Conservation (phyloP, 2,797 vertebrate species). For the Chelon labrosus region DNA sequence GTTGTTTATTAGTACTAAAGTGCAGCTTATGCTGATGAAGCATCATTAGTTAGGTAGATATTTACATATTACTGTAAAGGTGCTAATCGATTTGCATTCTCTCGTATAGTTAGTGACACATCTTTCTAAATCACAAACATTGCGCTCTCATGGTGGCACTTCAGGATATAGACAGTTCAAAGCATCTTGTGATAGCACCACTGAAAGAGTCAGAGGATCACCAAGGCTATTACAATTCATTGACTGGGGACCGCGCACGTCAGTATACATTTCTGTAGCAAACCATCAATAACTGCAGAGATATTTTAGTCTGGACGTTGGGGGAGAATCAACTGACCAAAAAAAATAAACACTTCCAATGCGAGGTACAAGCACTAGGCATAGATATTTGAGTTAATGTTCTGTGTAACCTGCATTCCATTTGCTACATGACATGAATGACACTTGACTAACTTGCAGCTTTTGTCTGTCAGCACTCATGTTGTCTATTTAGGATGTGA, state of each 20-base stretch:
- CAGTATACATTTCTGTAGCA: neutral
- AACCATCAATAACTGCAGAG: neutral
- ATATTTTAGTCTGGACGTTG: neutral
- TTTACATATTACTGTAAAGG: too few relatives aligned
- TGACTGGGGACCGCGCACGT: neutral
- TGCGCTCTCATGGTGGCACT: neutral
- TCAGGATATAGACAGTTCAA: neutral
- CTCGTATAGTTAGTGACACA: neutral
- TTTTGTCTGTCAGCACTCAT: slow-evolving; percentile 10
- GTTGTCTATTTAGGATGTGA: slow-evolving; percentile 11
- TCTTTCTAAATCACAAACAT: neutral
- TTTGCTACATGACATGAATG: neutral
- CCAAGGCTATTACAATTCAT: neutral
- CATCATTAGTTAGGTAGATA: too few relatives aligned
- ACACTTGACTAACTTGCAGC: neutral
- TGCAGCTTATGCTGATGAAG: too few relatives aligned
- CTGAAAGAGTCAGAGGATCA: neutral
- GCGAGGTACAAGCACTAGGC: neutral
- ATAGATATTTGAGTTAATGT: neutral
- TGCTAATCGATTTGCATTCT: too few relatives aligned
- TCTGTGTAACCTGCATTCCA: neutral
- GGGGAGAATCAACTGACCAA: neutral
- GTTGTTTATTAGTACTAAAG: too few relatives aligned
- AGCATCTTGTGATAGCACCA: neutral
- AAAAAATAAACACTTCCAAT: neutral